Evolutionary conservation across 2,888 invertebrate genomes (phyloP).

Genomic region (Tridacna crocea): DNA sequence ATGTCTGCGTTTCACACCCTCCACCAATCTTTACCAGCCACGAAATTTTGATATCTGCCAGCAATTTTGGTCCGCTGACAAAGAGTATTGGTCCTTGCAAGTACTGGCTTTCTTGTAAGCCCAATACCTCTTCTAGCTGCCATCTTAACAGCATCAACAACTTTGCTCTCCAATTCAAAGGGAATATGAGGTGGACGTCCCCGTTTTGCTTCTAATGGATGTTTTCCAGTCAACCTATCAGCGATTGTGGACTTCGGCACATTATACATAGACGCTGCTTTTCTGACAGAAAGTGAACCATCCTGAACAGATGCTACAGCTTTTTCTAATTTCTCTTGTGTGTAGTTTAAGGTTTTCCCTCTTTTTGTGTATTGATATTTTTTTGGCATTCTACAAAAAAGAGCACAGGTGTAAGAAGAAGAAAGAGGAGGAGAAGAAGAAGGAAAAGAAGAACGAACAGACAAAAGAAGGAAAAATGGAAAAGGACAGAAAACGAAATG

Average conservation of each 20-base stretch:
- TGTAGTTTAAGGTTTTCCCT: slow-evolving; percentile 6
- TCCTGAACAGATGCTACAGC: not conserved
- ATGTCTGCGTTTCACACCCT: slow-evolving; percentile 32
- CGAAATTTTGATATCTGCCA: slow-evolving; percentile 22
- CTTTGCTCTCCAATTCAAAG: slow-evolving; percentile 30
- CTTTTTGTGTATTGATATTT: not conserved
- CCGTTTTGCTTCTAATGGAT: slow-evolving; percentile 9
- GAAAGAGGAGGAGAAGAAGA: not conserved
- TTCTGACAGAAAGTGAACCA: slow-evolving; percentile 12
- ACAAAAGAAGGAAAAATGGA: not conserved
- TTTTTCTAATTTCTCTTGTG: not conserved
- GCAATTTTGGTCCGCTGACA: slow-evolving; percentile 21
- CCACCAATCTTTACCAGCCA: slow-evolving; percentile 41
- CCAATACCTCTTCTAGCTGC: slow-evolving; percentile 50
- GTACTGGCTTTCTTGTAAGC: slow-evolving; percentile 30
- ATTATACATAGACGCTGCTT: slow-evolving; percentile 33
- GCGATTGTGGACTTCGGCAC: slow-evolving; percentile 44
- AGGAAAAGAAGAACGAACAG: not conserved
- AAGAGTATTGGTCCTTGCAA: slow-evolving; percentile 8
- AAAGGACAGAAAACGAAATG: not conserved
- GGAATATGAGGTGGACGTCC: slow-evolving; percentile 45
- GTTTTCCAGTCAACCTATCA: slow-evolving; percentile 33
- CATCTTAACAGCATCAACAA: slow-evolving; percentile 44
- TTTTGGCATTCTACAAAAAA: slow-evolving; percentile 20
- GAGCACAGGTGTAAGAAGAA: not conserved